These are phyloP conservation scores for Amblyraja radiata DNA, from an alignment of 2,797 vertebrate genomes.

Conservation along the genomic window DNA sequence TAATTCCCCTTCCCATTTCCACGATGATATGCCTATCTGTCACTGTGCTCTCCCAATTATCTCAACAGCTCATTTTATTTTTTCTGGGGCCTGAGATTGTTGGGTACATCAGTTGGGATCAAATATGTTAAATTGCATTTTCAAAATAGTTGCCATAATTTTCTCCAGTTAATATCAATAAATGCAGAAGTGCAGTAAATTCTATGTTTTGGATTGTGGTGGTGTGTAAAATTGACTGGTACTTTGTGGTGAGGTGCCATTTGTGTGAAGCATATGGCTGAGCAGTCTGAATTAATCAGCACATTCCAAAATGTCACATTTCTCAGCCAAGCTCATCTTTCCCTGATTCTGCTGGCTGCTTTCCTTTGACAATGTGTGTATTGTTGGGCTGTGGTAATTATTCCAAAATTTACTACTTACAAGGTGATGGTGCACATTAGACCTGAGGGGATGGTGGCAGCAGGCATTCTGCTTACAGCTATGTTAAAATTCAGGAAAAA, in stretches of 20 bases:
- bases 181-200: not conserved
- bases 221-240: not conserved
- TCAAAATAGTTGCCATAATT: not conserved
- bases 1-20: no score
- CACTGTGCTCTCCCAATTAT: not conserved
- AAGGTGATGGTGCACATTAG: no score
- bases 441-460: no score
- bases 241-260: not conserved
- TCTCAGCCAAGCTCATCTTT: not conserved
- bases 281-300: not conserved
- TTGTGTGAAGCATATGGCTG: not conserved
- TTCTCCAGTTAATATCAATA: not conserved
- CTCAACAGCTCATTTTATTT: not conserved
- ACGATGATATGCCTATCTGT: no score
- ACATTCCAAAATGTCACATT: not conserved
- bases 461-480: no score
- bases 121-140: not conserved
- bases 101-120: not conserved
- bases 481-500: no score
- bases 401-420: not conserved
- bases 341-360: not conserved
- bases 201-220: not conserved
- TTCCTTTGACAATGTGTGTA: not conserved
- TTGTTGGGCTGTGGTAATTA: not conserved
- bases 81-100: not conserved